Base-by-base conservation (phyloP, 1,140 invertebrate genomes). In the Rhysida immarginata region DNA sequence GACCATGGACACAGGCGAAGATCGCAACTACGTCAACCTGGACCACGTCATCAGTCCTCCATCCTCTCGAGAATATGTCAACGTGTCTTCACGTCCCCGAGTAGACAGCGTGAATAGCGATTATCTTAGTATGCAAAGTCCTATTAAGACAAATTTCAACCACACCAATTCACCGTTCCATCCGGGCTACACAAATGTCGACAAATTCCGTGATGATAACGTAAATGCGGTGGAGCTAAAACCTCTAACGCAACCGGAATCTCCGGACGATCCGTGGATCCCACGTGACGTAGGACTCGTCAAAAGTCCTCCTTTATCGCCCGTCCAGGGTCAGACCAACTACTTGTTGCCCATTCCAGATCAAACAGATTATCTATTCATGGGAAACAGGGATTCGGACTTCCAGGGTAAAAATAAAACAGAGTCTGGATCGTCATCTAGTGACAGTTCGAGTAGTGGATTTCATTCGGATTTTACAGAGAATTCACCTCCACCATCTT, bases 1-100 rank as follows among this genome's bases (percentile, higher is more conserved):
- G 14, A 77, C 76, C 1, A 81, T 87, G 77, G 77, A 88, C 68
- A 80, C 78, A 14, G 75, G 82, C 0, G 53, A 55, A 8, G n/a
- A 46, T 11, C 3, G 11, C 5, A 49, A 84, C 60, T 82, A 81
- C 61, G 70, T 76, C 26, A 68, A 74, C 43, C 60, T 21, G 81
- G 16, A 76, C 77, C 1, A 75, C 76, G 0, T 69, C 72, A 1
- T 59, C 14, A 8, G 70, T 74, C 18, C 69, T 75, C n/a, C n/a
- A n/a, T n/a, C n/a, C n/a, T n/a, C n/a, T n/a, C n/a, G n/a, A n/a
- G 54, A 21, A 64, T 59, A 50, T 52, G 11, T 66, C 13, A 58
- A 49, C 55, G 53, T 53, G 11, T 5, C n/a, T 21, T 25, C 25
- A 3, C 23, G 13, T n/a, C 8, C 5, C 8, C 5, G 5, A n/a